Percentiles rank a stretch among this genome's conserved stretches.
Conservation (phyloP, 2,113 vertebrate species). For the Corythoichthys intestinalis region DNA sequence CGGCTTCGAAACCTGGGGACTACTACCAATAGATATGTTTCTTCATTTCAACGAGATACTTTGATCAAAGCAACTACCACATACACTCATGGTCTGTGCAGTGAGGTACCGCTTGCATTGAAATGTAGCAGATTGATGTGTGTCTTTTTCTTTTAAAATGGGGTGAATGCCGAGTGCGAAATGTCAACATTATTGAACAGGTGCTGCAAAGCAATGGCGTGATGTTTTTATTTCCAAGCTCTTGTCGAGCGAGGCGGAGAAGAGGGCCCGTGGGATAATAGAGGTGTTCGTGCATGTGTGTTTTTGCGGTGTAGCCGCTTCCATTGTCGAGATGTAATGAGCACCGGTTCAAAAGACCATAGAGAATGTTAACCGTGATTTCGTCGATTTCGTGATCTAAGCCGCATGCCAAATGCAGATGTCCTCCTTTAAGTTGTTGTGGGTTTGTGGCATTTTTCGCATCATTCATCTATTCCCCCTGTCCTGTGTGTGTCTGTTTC, state of each 20-base stretch:
- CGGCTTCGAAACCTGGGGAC: too few relatives aligned
- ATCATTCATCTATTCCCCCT: slow-evolving; percentile 50
- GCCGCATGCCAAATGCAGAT: too few relatives aligned
- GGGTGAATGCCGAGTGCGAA: slow-evolving; percentile 69
- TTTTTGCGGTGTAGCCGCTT: slow-evolving; percentile 35
- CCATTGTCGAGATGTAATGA: slow-evolving; percentile 40
- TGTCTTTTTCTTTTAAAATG: slow-evolving; percentile 51
- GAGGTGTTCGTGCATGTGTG: slow-evolving; percentile 25
- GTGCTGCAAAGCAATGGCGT: slow-evolving; percentile 71
- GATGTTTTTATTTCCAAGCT: slow-evolving; percentile 76
- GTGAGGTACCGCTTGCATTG: slow-evolving; percentile 32
- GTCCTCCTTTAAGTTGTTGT: slow-evolving; percentile 42
- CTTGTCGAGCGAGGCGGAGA: slow-evolving; percentile 60
- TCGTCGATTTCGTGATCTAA: neutral
- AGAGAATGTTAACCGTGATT: slow-evolving; percentile 45
- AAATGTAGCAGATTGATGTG: slow-evolving; percentile 25
- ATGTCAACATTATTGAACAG: slow-evolving; percentile 79
- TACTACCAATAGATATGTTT: neutral
- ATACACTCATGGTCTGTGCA: slow-evolving; percentile 10
- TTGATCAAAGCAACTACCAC: slow-evolving; percentile 12
- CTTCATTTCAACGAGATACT: neutral
- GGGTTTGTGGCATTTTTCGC: slow-evolving; percentile 66
- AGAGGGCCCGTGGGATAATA: slow-evolving; percentile 68
- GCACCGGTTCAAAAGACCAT: slow-evolving; percentile 38
- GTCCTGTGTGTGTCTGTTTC: slow-evolving; percentile 47